These are phyloP conservation scores for Lanius ludovicianus DNA, from an alignment of 2,113 vertebrate genomes.

Conservation along the genomic window DNA sequence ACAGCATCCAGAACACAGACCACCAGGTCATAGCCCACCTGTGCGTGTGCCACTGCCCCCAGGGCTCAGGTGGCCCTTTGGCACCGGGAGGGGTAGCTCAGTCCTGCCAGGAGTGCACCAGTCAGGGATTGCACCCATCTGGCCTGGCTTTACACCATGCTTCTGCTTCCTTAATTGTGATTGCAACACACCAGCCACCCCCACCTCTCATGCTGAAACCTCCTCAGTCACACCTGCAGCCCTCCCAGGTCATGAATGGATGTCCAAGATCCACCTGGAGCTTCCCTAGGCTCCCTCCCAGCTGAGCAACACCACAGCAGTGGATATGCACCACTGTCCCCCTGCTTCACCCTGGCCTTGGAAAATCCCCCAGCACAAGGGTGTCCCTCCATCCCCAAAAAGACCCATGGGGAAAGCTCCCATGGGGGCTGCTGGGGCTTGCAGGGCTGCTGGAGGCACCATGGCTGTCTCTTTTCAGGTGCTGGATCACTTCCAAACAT, in stretches of 20 bases:
- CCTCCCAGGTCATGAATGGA: background rate
- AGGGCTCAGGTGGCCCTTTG: background rate
- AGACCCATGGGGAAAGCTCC: background rate
- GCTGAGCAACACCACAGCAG: background rate
- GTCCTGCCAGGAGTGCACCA: accelerated
- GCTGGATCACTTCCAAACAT: slow-evolving; percentile 78
- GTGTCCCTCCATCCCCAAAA: background rate
- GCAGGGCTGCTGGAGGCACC: background rate
- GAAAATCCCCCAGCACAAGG: background rate
- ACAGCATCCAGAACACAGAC: background rate
- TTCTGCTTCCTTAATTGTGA: background rate
- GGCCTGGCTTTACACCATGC: accelerated
- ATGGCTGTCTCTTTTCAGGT: slow-evolving; percentile 55
- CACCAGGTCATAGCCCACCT: slow-evolving; percentile 17
- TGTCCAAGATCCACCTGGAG: background rate
- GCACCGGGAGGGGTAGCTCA: accelerated
- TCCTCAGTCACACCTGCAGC: background rate
- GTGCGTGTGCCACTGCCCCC: slow-evolving; percentile 9
- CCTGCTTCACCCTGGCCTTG: background rate
- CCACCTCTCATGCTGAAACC: accelerated
- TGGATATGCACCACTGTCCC: accelerated
- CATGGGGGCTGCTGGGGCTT: background rate
- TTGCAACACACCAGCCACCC: background rate
- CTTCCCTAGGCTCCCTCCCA: background rate
- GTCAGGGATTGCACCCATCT: background rate